Conservation (phyloP, 2,888 invertebrate genomes). For the Diplazon laetatorius region DNA sequence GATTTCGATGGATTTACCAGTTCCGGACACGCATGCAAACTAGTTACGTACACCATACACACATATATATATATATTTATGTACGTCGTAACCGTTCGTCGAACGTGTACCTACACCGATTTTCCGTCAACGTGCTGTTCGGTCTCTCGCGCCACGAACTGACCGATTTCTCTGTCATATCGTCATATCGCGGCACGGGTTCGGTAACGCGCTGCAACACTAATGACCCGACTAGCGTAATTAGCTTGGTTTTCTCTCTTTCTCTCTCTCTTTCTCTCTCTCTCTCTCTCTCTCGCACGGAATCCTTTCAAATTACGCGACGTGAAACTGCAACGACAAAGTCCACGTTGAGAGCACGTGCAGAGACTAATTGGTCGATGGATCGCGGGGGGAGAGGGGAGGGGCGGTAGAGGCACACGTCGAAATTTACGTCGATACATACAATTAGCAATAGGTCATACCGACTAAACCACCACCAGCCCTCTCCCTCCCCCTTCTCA, state of each 20-base stretch:
- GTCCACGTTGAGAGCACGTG: slow-evolving; percentile 34
- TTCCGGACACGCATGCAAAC: slow-evolving; percentile 53
- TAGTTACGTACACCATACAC: slow-evolving; percentile 45
- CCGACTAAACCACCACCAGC: not conserved
- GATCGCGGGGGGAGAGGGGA: no score
- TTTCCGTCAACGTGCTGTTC: slow-evolving; percentile 41
- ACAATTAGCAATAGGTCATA: slow-evolving; percentile 6
- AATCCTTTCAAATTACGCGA: slow-evolving; percentile 49
- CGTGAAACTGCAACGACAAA: slow-evolving; percentile 24
- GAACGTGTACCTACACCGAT: slow-evolving; percentile 26
- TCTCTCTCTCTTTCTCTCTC: no score
- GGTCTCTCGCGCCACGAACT: slow-evolving; percentile 1
- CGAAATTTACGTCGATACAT: slow-evolving; percentile 13
- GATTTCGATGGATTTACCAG: slow-evolving; percentile 50
- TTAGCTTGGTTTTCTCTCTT: no score
- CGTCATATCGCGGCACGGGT: slow-evolving; percentile 49
- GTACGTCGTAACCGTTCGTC: slow-evolving; percentile 24
- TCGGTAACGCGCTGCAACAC: slow-evolving; percentile 45
- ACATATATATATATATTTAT: no score
- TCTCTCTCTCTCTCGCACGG: no score
- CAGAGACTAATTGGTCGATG: slow-evolving; percentile 23
- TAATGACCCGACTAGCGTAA: slow-evolving; percentile 47
- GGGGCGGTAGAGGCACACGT: slow-evolving; percentile 4
- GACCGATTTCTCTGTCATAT: slow-evolving; percentile 46
- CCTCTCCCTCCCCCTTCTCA: no score